These are phyloP conservation scores for Rhizoglyphus robini DNA, from an alignment of 1,140 invertebrate genomes.

Conservation along the genomic window DNA sequence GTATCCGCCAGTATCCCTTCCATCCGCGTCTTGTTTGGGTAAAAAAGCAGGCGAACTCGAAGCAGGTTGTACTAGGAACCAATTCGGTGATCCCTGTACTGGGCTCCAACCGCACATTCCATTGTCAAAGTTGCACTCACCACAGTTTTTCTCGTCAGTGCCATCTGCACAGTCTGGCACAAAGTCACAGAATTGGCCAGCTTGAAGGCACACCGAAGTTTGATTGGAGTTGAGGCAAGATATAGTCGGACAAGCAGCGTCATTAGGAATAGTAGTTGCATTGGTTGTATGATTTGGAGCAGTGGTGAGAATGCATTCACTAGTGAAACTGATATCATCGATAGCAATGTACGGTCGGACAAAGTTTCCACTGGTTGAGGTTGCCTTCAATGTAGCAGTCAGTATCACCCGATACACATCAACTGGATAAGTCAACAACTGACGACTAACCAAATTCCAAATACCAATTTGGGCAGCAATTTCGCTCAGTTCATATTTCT, in stretches of 20 bases:
- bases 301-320: no score
- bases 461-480: neutral
- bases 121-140: conserved; percentile 23
- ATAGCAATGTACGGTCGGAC: conserved; percentile 21
- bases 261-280: no score
- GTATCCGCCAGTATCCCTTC: neutral
- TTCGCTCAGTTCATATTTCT: neutral
- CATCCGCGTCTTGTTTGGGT: neutral
- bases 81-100: neutral
- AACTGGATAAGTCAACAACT: neutral
- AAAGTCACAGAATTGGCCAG: neutral
- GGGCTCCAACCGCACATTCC: conserved; percentile 21
- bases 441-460: neutral
- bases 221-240: neutral
- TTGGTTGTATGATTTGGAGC: no score
- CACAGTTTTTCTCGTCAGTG: neutral
- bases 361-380: neutral
- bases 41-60: neutral
- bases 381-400: neutral
- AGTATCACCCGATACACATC: neutral
- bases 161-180: neutral
- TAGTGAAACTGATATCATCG: conserved; percentile 23
- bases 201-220: neutral
- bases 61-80: neutral
- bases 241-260: neutral